Evolutionary conservation across 2,888 invertebrate species (phyloP), one percentile per base, ranked within the genome.

Genomic region (Aphodius granarius): DNA sequence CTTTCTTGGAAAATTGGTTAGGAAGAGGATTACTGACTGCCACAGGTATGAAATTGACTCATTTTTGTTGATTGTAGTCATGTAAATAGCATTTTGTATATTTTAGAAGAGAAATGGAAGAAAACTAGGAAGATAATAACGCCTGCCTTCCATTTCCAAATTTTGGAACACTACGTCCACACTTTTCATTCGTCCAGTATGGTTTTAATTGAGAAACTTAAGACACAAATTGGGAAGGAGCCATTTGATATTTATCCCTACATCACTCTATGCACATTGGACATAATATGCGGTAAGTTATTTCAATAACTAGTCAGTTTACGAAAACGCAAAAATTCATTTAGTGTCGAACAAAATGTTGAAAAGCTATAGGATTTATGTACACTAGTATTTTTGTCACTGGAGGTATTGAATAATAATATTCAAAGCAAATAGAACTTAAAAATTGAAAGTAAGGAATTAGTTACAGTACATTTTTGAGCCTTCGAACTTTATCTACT

Each of bases 261-360:
- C 75, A 86, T 93, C 0, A 89, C 89, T 83, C 88, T 87, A 73
- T 92, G 87, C 86, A 90, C 88, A 5, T 83, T 92, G 81, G 91
- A 91, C 82, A 88, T 90, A 63, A 91, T 92, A 71, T 90, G 91
- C 82, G 91, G 91, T 91, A 85, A 84, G 74, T 77, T n/a, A n/a
- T n/a, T n/a, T n/a, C n/a, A n/a, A n/a, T n/a, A n/a, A n/a, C n/a
- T n/a, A n/a, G n/a, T n/a, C n/a, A n/a, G n/a, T n/a, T n/a, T n/a
- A n/a, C n/a, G n/a, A n/a, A n/a, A n/a, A n/a, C n/a, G n/a, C n/a
- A n/a, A n/a, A n/a, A n/a, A n/a, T n/a, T n/a, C n/a, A n/a, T n/a
- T n/a, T n/a, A n/a, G n/a, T n/a, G n/a, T n/a, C n/a, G n/a, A n/a
- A n/a, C n/a, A n/a, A n/a, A n/a, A n/a, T n/a, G n/a, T n/a, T n/a